Conservation (phyloP, 2,888 invertebrate species). For the Charanyca ferruginea region DNA sequence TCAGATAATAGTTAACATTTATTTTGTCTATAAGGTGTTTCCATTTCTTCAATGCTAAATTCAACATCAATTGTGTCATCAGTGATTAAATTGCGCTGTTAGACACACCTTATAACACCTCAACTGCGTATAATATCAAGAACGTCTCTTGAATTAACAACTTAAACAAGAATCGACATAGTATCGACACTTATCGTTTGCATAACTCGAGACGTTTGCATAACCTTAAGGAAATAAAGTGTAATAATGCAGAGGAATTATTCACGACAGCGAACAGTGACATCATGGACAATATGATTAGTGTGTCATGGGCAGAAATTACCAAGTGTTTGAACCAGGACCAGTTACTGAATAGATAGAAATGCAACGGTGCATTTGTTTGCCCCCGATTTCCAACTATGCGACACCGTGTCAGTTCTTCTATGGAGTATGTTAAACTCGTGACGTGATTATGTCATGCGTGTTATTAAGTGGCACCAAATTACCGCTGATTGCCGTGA, state of each 20-base stretch:
- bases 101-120: conserved; percentile 21
- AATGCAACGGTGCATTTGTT: conserved; percentile 56
- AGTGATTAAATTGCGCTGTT: conserved; percentile 1
- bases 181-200: conserved; percentile 29
- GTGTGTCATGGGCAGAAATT: conserved; percentile 71
- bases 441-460: conserved; percentile 60
- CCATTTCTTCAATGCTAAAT: background rate
- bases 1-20: background rate
- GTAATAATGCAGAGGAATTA: conserved; percentile 56
- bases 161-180: conserved; percentile 27
- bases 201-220: conserved; percentile 54
- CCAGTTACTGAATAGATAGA: conserved; percentile 48
- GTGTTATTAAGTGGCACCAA: conserved; percentile 55
- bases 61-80: conserved; percentile 9
- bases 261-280: conserved; percentile 63
- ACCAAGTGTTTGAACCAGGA: conserved; percentile 50
- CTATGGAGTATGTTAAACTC: conserved; percentile 32
- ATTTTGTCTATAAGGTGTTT: background rate
- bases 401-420: conserved; percentile 36
- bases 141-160: conserved; percentile 50
- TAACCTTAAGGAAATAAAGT: conserved; percentile 62
- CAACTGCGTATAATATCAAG: conserved; percentile 34
- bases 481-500: conserved; percentile 62
- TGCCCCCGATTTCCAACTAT: conserved; percentile 49
- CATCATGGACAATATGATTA: conserved; percentile 68